Percentiles rank a stretch among this genome's conserved stretches.
These are phyloP conservation scores for Rhyacichthys aspro DNA, from an alignment of 2,797 vertebrate species.

Conservation along the genomic window DNA sequence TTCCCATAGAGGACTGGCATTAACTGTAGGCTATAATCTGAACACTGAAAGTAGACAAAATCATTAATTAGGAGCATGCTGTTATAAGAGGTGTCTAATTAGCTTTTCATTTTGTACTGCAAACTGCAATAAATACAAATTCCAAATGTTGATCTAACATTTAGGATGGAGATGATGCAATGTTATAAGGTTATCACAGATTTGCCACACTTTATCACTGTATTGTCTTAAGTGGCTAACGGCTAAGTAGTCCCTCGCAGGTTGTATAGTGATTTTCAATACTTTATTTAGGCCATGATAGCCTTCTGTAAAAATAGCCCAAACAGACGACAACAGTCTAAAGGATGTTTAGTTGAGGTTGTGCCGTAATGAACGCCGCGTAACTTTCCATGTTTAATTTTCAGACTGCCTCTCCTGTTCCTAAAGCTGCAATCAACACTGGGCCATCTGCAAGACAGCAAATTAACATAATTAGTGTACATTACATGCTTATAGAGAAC, in stretches of 20 bases:
- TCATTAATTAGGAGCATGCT: too few species aligned
- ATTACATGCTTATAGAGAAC: slow-evolving; percentile 81
- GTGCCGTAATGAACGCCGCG: slow-evolving; percentile 78
- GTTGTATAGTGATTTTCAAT: too few species aligned
- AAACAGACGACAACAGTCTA: slow-evolving; percentile 78
- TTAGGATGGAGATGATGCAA: too few species aligned
- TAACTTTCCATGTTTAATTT: slow-evolving; percentile 70
- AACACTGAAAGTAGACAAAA: not conserved
- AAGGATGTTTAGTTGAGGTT: slow-evolving; percentile 74
- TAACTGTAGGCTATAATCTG: slow-evolving; percentile 48
- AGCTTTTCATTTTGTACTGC: too few species aligned
- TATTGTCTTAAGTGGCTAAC: too few species aligned
- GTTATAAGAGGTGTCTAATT: too few species aligned
- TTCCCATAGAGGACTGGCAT: slow-evolving; percentile 82
- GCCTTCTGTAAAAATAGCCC: slow-evolving; percentile 53
- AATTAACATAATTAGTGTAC: slow-evolving; percentile 86
- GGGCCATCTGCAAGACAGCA: slow-evolving; percentile 81
- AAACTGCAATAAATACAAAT: too few species aligned
- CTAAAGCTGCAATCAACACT: slow-evolving; percentile 83
- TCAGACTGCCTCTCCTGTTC: slow-evolving; percentile 71
- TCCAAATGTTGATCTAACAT: too few species aligned
- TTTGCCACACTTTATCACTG: too few species aligned
- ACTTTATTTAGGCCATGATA: not conserved
- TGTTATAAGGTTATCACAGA: too few species aligned
- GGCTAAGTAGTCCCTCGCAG: too few species aligned